These are phyloP conservation scores for Pempheris klunzingeri DNA, from an alignment of 2,797 vertebrate genomes.

Conservation along the genomic window DNA sequence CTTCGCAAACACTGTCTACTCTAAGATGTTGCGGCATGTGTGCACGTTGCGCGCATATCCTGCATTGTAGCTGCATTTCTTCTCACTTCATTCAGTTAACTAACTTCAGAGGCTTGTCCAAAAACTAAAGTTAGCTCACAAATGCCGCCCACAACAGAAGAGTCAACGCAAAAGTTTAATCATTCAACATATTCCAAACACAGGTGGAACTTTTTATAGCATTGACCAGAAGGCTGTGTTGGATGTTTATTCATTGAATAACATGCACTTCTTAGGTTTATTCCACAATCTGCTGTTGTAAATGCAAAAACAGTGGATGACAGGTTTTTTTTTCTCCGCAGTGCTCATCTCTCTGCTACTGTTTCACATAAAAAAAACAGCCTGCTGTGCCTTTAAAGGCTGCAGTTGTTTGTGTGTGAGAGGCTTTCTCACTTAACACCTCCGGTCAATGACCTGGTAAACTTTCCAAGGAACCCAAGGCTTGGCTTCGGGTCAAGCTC, in stretches of 20 bases:
- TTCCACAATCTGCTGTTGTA: not conserved
- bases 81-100: not conserved
- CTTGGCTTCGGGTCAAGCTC: conserved; percentile 63
- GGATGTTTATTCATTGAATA: not conserved
- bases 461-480: conserved; percentile 70
- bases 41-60: conserved; percentile 11
- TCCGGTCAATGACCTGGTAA: conserved; percentile 73
- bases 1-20: conserved; percentile 51
- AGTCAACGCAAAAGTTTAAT: not conserved
- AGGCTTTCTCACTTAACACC: conserved; percentile 65
- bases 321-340: not conserved
- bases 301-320: not conserved
- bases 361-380: not conserved
- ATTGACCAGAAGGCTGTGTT: not conserved
- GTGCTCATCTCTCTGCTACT: not conserved
- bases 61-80: conserved; percentile 12
- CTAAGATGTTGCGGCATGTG: conserved; percentile 29
- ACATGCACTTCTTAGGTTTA: not conserved
- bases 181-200: not conserved
- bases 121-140: not conserved
- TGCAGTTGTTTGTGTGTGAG: conserved; percentile 37
- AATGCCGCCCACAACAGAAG: not conserved
- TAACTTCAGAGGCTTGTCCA: not conserved
- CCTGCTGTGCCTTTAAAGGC: conserved; percentile 46
- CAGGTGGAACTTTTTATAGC: not conserved